Conservation (phyloP, 1,140 invertebrate species). For the Drosophila watanabei region DNA sequence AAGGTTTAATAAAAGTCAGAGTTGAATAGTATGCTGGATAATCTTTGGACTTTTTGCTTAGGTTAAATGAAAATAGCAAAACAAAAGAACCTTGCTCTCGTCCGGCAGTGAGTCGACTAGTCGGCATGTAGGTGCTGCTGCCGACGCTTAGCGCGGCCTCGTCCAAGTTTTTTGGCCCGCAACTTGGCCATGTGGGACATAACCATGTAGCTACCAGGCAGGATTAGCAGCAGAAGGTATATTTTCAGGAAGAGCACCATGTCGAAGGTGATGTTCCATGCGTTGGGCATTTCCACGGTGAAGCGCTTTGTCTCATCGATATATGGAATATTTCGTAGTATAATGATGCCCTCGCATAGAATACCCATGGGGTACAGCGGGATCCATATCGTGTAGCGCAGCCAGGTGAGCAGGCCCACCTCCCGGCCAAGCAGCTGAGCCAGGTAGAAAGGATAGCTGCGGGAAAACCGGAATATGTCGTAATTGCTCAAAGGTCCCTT, state of each 20-base stretch:
- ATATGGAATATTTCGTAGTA: conserved; percentile 94
- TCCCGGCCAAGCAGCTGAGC: conserved; percentile 91
- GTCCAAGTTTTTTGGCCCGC: conserved; percentile 88
- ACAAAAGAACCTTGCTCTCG: conserved; percentile 11
- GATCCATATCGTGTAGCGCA: conserved; percentile 97
- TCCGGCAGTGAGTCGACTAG: conserved; percentile 28
- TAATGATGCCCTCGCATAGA: conserved; percentile 93
- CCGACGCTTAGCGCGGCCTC: conserved; percentile 59
- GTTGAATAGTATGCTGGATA: conserved; percentile 6
- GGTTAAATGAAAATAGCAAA: conserved; percentile 31
- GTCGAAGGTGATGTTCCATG: conserved; percentile 94
- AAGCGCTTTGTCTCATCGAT: conserved; percentile 94
- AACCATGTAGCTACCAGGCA: conserved; percentile 91
- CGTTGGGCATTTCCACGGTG: conserved; percentile 92
- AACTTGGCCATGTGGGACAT: conserved; percentile 93
- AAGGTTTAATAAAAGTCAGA: conserved; percentile 38
- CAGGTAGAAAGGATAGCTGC: conserved; percentile 96
- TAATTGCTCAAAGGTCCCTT: background rate
- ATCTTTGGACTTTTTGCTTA: conserved; percentile 36
- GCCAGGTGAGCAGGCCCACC: conserved; percentile 94
- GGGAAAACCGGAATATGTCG: background rate
- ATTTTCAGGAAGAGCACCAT: conserved; percentile 92
- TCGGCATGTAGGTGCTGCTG: conserved; percentile 41
- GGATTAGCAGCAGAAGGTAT: conserved; percentile 91
- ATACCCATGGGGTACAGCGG: conserved; percentile 96